Percentiles rank a stretch among this genome's conserved stretches.
Evolutionary conservation across 2,113 vertebrate species (phyloP).

Genomic region (Marmota monax): DNA sequence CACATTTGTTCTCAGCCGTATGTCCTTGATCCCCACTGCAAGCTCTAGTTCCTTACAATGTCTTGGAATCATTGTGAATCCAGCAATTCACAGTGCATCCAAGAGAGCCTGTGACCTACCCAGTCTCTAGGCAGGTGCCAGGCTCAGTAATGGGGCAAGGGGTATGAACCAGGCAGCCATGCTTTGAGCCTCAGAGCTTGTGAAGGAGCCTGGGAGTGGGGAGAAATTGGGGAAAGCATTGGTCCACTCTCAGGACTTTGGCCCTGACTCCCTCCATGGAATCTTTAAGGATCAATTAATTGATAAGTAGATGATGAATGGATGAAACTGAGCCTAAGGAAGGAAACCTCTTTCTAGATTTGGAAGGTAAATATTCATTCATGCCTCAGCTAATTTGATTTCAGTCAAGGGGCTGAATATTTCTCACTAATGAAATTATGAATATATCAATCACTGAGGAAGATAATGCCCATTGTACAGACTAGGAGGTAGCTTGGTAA

Average conservation of each 20-base stretch:
- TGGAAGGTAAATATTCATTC: too few relatives aligned
- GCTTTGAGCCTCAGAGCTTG: background rate
- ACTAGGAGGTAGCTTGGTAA: background rate
- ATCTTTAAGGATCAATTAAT: background rate
- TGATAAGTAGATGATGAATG: background rate
- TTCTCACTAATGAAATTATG: too few relatives aligned
- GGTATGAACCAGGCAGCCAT: fast-evolving
- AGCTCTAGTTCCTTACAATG: background rate
- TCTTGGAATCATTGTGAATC: background rate
- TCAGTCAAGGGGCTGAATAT: too few relatives aligned
- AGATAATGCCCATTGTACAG: background rate
- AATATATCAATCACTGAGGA: background rate
- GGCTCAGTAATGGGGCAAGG: background rate
- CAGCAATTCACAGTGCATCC: background rate
- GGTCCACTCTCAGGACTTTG: background rate
- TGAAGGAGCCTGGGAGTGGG: too few relatives aligned
- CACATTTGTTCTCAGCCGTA: background rate
- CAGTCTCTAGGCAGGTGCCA: background rate
- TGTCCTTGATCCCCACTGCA: background rate
- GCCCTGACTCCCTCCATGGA: too few relatives aligned
- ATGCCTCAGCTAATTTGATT: too few relatives aligned
- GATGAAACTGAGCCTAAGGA: background rate
- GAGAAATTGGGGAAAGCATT: background rate
- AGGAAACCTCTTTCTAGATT: background rate
- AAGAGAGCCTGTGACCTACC: background rate